Conservation (phyloP, 2,113 vertebrate genomes). For the Callocephalon fimbriatum region DNA sequence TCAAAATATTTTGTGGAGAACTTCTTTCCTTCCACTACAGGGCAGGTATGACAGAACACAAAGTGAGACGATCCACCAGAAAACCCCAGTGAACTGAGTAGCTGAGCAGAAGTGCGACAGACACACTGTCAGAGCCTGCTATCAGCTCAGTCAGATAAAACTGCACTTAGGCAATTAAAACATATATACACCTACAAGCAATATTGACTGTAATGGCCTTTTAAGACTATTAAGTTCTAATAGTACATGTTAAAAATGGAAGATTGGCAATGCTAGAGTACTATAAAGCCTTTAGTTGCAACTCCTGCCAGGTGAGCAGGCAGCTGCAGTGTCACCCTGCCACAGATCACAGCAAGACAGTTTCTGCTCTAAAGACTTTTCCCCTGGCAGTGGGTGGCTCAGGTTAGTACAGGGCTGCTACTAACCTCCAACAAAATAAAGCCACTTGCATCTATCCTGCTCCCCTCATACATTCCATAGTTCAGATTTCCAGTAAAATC, state of each 20-base stretch:
- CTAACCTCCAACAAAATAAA: not conserved
- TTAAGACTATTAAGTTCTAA: not conserved
- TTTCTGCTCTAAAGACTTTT: not conserved
- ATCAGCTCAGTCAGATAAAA: not conserved
- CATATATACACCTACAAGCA: not conserved
- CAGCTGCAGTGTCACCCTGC: not conserved
- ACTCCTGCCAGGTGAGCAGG: not conserved
- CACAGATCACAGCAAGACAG: not conserved
- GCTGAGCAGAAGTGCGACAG: not conserved
- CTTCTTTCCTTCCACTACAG: not conserved
- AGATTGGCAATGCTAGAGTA: not conserved
- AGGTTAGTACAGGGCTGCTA: not conserved
- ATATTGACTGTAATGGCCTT: not conserved
- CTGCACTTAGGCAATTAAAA: not conserved
- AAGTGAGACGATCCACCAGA: not conserved
- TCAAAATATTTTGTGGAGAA: not conserved
- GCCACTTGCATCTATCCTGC: not conserved
- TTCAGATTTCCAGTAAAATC: not conserved
- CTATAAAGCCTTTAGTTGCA: not conserved
- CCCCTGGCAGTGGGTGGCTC: not conserved
- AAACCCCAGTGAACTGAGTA: not conserved
- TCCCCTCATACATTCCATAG: accelerated
- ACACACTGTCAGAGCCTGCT: not conserved
- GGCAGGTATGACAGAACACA: not conserved
- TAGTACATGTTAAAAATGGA: not conserved